Conservation (phyloP, 2,888 invertebrate genomes). For the Helicoverpa assulta region DNA sequence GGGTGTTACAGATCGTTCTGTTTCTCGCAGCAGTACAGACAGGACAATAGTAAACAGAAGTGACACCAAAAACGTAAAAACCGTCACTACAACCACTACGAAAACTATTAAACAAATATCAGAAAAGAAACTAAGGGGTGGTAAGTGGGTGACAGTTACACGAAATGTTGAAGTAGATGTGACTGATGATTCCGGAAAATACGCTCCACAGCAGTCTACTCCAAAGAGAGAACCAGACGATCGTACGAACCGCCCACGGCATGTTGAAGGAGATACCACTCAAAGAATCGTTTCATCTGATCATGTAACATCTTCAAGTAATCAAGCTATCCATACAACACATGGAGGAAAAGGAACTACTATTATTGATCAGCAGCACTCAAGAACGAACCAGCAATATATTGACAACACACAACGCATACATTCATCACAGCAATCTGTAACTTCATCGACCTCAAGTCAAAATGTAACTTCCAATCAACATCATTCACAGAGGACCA, state of each 20-base stretch:
- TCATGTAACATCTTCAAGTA: slow-evolving; percentile 68
- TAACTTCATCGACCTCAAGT: slow-evolving; percentile 63
- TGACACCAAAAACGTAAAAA: slow-evolving; percentile 76
- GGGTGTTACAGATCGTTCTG: slow-evolving; percentile 70
- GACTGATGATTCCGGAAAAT: slow-evolving; percentile 64
- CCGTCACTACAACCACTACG: slow-evolving; percentile 83
- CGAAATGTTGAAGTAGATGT: slow-evolving; percentile 93
- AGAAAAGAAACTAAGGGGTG: slow-evolving; percentile 89
- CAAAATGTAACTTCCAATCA: slow-evolving; percentile 65
- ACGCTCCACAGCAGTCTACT: slow-evolving; percentile 45
- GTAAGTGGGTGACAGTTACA: slow-evolving; percentile 88
- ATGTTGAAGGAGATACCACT: slow-evolving; percentile 64
- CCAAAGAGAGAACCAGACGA: slow-evolving; percentile 62
- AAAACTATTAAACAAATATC: slow-evolving; percentile 89
- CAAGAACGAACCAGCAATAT: slow-evolving; percentile 70
- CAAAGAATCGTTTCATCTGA: slow-evolving; percentile 72
- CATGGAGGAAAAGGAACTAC: slow-evolving; percentile 66
- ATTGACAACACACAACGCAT: slow-evolving; percentile 60
- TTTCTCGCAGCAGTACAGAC: slow-evolving; percentile 71
- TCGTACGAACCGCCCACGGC: slow-evolving; percentile 56
- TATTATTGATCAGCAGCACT: slow-evolving; percentile 67
- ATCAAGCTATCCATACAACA: slow-evolving; percentile 65
- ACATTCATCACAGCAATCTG: slow-evolving; percentile 66
- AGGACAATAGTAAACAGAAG: slow-evolving; percentile 73
- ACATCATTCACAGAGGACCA: slow-evolving; percentile 64